Evolutionary conservation across 1,140 invertebrate species (phyloP).

Genomic region (Choristoneura fumiferana): DNA sequence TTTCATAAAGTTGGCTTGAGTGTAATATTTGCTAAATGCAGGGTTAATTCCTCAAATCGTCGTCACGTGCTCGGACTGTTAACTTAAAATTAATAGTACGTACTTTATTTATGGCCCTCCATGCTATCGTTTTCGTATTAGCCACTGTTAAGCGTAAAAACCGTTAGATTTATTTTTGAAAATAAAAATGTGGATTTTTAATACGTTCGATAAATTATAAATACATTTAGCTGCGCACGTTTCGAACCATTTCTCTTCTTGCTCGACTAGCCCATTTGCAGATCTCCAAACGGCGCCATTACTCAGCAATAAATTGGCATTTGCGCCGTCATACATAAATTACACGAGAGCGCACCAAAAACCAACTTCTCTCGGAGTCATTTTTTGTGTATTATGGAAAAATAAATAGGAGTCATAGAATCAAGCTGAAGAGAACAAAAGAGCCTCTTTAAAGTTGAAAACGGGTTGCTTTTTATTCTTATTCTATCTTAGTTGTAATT

Average conservation of each 20-base stretch:
- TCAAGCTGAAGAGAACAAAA: neutral
- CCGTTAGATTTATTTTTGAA: conserved; percentile 12
- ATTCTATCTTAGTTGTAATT: too few relatives aligned
- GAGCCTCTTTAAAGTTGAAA: neutral
- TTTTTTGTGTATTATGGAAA: conserved; percentile 44
- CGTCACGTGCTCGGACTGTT: neutral
- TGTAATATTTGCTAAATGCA: neutral
- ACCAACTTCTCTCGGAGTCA: conserved; percentile 68
- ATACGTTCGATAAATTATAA: conserved; percentile 70
- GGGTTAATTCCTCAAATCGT: neutral
- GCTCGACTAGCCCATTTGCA: conserved; percentile 74
- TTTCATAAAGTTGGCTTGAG: too few relatives aligned
- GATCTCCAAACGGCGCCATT: conserved; percentile 76
- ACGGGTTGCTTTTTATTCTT: too few relatives aligned
- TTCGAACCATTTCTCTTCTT: conserved; percentile 72
- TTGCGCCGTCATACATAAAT: conserved; percentile 77
- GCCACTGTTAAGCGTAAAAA: neutral
- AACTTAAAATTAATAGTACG: neutral
- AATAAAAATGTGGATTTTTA: conserved; percentile 67
- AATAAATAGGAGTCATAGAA: conserved; percentile 14
- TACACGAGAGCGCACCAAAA: conserved; percentile 65
- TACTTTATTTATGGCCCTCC: neutral
- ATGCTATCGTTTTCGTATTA: neutral
- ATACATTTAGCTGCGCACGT: conserved; percentile 69
- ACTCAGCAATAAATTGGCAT: conserved; percentile 78